phyloP scores from a whole-genome alignment of 2,888 invertebrate species.

The Ochropleura leucogaster region DNA sequence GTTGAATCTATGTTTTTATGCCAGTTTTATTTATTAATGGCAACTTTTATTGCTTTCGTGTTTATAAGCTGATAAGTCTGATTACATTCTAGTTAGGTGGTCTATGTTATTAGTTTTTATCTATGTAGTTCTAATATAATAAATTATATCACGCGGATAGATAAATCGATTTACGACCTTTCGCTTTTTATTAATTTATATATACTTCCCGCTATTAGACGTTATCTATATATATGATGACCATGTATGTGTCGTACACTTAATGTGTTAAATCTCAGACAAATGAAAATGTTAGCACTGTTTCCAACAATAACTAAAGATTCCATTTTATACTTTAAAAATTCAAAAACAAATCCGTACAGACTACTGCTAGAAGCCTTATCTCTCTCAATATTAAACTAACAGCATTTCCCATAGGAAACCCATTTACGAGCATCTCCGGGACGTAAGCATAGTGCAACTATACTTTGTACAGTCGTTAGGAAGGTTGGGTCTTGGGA shows the following conservation, averaged over 20 bases:
- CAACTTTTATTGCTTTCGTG: constrained; percentile 12
- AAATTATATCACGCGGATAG: not conserved
- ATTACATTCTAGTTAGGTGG: constrained; percentile 1
- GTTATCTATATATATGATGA: not conserved
- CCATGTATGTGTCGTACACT: not conserved
- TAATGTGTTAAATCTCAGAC: no score
- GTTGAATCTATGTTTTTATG: constrained; percentile 5
- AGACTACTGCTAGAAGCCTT: constrained; percentile 17
- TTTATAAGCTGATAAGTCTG: constrained; percentile 24
- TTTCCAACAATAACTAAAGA: not conserved
- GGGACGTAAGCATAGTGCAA: constrained; percentile 39
- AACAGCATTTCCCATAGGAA: constrained; percentile 55
- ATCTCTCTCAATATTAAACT: constrained; percentile 53
- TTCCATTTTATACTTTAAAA: not conserved
- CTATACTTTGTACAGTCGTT: constrained; percentile 43
- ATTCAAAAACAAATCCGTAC: constrained; percentile 8
- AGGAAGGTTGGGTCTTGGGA: constrained; percentile 37
- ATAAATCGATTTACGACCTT: constrained; percentile 26
- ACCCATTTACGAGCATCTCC: constrained; percentile 50
- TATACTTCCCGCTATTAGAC: not conserved
- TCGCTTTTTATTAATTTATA: constrained; percentile 8
- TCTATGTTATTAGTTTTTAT: constrained; percentile 37
- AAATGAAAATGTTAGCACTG: not conserved
- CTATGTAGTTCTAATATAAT: constrained; percentile 9
- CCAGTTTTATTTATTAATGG: constrained; percentile 30